Evolutionary conservation across 2,113 vertebrate species (phyloP).

Genomic region (Piaya cayana): DNA sequence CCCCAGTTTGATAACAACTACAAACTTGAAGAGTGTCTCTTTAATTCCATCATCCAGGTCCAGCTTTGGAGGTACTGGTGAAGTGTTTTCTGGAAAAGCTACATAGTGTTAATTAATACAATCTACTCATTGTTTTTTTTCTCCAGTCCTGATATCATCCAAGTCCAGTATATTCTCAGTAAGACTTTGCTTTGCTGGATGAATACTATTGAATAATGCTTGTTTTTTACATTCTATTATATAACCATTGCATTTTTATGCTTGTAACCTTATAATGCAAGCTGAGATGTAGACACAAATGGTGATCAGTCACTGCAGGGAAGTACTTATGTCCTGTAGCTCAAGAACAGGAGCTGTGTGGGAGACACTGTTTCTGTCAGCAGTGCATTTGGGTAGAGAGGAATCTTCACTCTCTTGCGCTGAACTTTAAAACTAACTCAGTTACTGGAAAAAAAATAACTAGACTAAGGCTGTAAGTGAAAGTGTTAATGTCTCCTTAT

Average conservation of each 20-base stretch:
- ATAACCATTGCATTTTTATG: background rate
- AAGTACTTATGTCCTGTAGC: background rate
- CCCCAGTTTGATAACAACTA: background rate
- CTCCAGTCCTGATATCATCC: background rate
- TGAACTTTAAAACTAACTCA: background rate
- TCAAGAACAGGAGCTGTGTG: background rate
- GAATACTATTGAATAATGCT: background rate
- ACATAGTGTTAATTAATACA: background rate
- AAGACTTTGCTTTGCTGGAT: slow-evolving; percentile 25
- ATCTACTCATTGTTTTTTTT: background rate
- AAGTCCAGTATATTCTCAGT: background rate
- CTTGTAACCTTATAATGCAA: background rate
- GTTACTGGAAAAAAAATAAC: background rate
- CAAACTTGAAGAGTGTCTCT: background rate
- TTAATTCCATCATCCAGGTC: background rate
- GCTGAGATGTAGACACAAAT: background rate
- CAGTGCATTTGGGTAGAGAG: background rate
- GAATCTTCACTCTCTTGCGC: background rate
- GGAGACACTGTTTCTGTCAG: background rate
- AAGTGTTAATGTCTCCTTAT: background rate
- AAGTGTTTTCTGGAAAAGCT: background rate
- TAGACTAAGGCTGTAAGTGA: background rate
- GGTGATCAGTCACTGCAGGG: background rate
- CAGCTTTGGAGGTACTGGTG: background rate
- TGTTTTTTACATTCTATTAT: background rate